These are phyloP conservation scores for Peromyscus californicus DNA, from an alignment of 2,113 vertebrate species.

Conservation along the genomic window DNA sequence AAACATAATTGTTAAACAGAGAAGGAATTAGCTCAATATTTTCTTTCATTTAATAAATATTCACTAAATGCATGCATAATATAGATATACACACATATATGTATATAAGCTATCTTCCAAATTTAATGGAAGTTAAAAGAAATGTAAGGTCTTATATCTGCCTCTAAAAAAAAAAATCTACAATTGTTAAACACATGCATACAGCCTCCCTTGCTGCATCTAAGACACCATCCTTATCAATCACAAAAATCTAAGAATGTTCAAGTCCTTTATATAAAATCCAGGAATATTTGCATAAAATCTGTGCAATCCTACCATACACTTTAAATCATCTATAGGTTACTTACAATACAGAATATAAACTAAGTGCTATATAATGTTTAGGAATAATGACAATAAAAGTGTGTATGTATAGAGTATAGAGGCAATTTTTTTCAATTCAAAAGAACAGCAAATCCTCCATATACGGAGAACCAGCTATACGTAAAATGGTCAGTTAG, in stretches of 20 bases:
- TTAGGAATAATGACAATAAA: not conserved
- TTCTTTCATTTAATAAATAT: conserved; percentile 57
- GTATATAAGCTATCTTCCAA: not conserved
- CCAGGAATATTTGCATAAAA: not conserved
- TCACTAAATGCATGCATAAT: not conserved
- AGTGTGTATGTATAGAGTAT: not conserved
- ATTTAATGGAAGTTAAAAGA: conserved; percentile 12
- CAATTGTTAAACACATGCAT: conserved; percentile 4
- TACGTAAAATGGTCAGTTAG: not conserved
- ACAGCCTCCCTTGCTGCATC: not conserved
- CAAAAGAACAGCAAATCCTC: not conserved
- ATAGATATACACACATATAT: not conserved
- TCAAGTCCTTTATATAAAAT: not conserved
- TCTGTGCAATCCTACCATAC: not conserved
- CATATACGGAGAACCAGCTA: not conserved
- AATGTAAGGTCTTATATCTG: not conserved
- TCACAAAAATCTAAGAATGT: conserved; percentile 1
- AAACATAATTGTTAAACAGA: conserved; percentile 56
- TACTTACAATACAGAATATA: not conserved
- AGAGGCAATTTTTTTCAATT: not conserved
- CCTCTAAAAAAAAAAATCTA: not conserved
- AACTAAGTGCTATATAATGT: not conserved
- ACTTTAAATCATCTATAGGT: not conserved
- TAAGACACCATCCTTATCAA: not conserved
- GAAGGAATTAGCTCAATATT: conserved; percentile 61